Evolutionary conservation across 2,797 vertebrate genomes (phyloP), one percentile per base, ranked within the genome.

Genomic region (Jordanella pulchra): DNA sequence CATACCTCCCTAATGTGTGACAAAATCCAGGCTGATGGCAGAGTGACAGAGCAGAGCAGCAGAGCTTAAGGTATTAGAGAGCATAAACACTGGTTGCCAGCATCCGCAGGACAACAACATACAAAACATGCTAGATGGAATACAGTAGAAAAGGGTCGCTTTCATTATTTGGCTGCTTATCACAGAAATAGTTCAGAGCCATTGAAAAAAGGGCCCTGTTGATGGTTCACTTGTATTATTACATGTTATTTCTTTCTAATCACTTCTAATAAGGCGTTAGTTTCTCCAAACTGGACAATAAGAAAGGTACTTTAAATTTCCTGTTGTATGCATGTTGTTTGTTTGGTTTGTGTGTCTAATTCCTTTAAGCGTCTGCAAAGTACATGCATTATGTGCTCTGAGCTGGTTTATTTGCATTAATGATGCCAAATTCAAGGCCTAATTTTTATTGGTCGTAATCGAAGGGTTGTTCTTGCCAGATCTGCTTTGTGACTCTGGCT

Each of bases 51-150:
- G 65, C 68, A 72, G 77, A 4, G 14, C 48, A 28, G 54, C 32
- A 23, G 48, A 77, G 72, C 67, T 69, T 53, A 15, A 68, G 45
- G 82, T 77, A 86, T 88, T 88, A 88, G 58, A 63, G 69, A 44
- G 69, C 77, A 73, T 90, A 92, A 91, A 93, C 89, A 89, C 45
- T 14, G 60, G 21, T 65, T 65, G 82, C 66, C 72, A 71, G 69
- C 65, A 44, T 84, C 75, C 35, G 32, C 71, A 65, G 77, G 65
- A 73, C 65, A 77, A 75, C 14, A 2, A 64, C 15, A 0, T 32
- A 60, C 58, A 72, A 50, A 69, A 72, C 51, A 61, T 45, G 15
- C 9, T 2, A 21, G 72, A 55, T 66, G 67, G 71, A 66, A 74
- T 56, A 39, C 65, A 67, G 58, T 2, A 42, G 50, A 56, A 32